These are phyloP conservation scores for Labroides dimidiatus DNA, from an alignment of 2,797 vertebrate genomes.

Conservation along the genomic window DNA sequence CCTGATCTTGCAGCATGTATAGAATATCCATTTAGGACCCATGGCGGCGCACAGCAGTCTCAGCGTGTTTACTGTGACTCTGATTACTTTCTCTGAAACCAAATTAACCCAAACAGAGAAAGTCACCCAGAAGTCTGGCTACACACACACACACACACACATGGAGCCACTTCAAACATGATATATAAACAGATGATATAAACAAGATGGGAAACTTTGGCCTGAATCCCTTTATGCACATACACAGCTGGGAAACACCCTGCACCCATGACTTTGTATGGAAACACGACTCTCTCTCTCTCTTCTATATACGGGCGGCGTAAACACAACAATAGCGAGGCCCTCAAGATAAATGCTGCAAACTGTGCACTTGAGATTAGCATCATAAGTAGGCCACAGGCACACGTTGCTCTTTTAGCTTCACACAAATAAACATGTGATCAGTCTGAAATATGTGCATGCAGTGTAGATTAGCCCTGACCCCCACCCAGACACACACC, in stretches of 20 bases:
- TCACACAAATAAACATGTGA: slow-evolving; percentile 55
- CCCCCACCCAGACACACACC: slow-evolving; percentile 28
- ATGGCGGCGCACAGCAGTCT: slow-evolving; percentile 2
- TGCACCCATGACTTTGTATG: slow-evolving; percentile 33
- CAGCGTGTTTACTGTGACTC: slow-evolving; percentile 1
- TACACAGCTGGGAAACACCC: slow-evolving; percentile 16
- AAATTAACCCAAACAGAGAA: slow-evolving; percentile 22
- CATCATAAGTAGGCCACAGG: slow-evolving; percentile 25
- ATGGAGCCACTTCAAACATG: slow-evolving; percentile 1
- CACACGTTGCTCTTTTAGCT: slow-evolving; percentile 27
- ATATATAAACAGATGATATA: slow-evolving; percentile 15
- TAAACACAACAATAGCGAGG: slow-evolving; percentile 41
- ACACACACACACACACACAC: slow-evolving; percentile 30
- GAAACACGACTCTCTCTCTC: slow-evolving; percentile 13
- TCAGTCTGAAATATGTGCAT: slow-evolving; percentile 50
- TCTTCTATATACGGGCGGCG: slow-evolving; percentile 8
- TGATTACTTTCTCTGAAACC: slow-evolving; percentile 24
- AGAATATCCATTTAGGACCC: slow-evolving; percentile 37
- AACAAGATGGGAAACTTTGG: slow-evolving; percentile 40
- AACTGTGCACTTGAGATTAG: slow-evolving; percentile 38
- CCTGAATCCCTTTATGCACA: not conserved
- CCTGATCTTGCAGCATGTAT: slow-evolving; percentile 27
- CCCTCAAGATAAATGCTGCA: slow-evolving; percentile 13
- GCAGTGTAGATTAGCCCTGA: slow-evolving; percentile 42
- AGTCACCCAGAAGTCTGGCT: not conserved